Evolutionary conservation across 2,113 vertebrate species (phyloP), one percentile per base, ranked within the genome.

Genomic region (Phasianus colchicus): DNA sequence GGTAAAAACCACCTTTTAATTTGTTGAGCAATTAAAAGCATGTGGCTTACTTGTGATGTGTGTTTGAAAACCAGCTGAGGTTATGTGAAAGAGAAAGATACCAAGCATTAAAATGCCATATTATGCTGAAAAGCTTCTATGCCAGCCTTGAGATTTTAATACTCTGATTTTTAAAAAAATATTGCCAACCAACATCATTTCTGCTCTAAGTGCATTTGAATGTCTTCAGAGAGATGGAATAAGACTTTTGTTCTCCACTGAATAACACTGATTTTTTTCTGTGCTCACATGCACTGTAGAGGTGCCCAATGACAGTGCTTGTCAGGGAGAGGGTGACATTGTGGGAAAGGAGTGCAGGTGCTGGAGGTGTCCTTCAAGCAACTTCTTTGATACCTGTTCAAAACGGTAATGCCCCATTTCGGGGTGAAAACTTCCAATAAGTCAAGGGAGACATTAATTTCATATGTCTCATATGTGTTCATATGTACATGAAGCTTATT

Each of bases 1-100:
- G 40, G 73, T 75, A 21, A 47, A 69, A 40, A 7, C 90, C 90
- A 72, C 65, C 67, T 90, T 96, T 83, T 92, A 76, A 88, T 96
- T 80, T 75, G 8, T 0, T 40, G 61, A 71, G 83, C 83, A 92
- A 89, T 85, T 54, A 92, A 91, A 90, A 96, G 43, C 61, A 13
- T 83, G 48, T 83, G 72, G 47, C 47, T 94, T 88, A n/a, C 54
- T 93, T 95, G 43, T 90, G 76, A 77, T 4, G 3, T 34, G 70
- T 12, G 21, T 42, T 94, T 80, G 84, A 71, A 96, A 95, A 71
- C 1, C 5, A 90, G 34, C 61, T 90, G 80, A 86, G 85, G 64
- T n/a, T 22, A 69, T 21, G 40, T 25, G 34, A 77, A 83, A 70
- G 67, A 64, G 32, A 83, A 94, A 18, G 4, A 42, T 65, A 40